Percentiles rank a stretch among this genome's conserved stretches.
These are phyloP conservation scores for Aradophagus sp. DNA, from an alignment of 1,140 invertebrate species.

Conservation along the genomic window DNA sequence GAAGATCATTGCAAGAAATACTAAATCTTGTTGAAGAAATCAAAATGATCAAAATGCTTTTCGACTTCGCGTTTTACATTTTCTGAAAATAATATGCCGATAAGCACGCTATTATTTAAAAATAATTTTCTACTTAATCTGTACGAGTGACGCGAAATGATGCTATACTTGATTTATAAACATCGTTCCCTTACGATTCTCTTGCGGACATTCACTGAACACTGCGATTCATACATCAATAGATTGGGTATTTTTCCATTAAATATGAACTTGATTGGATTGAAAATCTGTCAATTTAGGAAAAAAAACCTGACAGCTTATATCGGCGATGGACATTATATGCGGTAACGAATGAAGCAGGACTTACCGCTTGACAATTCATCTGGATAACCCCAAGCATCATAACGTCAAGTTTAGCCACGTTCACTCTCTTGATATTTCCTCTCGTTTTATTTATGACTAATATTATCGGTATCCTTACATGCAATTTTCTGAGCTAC, in stretches of 20 bases:
- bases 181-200: constrained; percentile 53
- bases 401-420: constrained; percentile 61
- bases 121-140: no score
- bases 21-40: no score
- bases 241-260: constrained; percentile 74
- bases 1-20: no score
- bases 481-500: no score
- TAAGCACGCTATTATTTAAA: no score
- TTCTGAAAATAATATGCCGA: no score
- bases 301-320: constrained; percentile 73
- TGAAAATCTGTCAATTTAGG: constrained; percentile 76
- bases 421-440: constrained; percentile 67
- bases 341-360: constrained; percentile 58
- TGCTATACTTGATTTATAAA: constrained; percentile 45
- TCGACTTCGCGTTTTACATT: no score
- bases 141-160: no score
- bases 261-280: constrained; percentile 75
- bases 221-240: constrained; percentile 65
- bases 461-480: constrained; percentile 59
- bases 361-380: constrained; percentile 69
- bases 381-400: constrained; percentile 65
- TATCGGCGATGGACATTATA: constrained; percentile 73
- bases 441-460: constrained; percentile 65
- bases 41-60: no score
- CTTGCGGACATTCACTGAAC: constrained; percentile 49